phyloP scores from a whole-genome alignment of 2,888 invertebrate genomes.

The Mythimna ferrago region DNA sequence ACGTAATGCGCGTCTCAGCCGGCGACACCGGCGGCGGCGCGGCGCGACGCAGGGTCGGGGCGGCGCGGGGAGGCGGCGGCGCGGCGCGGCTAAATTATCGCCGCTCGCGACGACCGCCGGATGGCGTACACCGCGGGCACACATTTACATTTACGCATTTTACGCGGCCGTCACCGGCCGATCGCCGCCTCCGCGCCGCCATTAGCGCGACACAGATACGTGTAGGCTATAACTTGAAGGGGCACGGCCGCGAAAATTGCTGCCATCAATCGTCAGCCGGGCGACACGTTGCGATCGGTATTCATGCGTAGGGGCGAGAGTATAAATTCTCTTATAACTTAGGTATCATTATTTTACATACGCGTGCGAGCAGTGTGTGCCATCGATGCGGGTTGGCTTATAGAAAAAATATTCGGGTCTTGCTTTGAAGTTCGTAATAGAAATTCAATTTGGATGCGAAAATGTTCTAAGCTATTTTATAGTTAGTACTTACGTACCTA shows the following conservation, averaged over 20 bases:
- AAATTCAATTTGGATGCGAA: slow-evolving; percentile 11
- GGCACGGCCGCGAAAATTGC: slow-evolving; percentile 78
- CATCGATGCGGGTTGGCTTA: slow-evolving; percentile 9
- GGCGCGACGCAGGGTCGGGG: slow-evolving; percentile 59
- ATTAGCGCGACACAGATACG: slow-evolving; percentile 77
- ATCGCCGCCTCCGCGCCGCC: slow-evolving; percentile 76
- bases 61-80: slow-evolving; percentile 49
- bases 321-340: slow-evolving; percentile 65
- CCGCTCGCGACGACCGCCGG: slow-evolving; percentile 57
- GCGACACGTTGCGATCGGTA: slow-evolving; percentile 73
- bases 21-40: slow-evolving; percentile 63
- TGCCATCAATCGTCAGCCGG: slow-evolving; percentile 76
- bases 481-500: background rate
- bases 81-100: slow-evolving; percentile 72
- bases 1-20: slow-evolving; percentile 70
- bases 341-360: slow-evolving; percentile 63
- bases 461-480: slow-evolving; percentile 9
- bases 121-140: slow-evolving; percentile 68
- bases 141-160: slow-evolving; percentile 82
- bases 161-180: slow-evolving; percentile 78
- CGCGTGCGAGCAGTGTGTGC: slow-evolving; percentile 36
- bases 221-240: slow-evolving; percentile 71
- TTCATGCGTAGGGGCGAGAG: slow-evolving; percentile 66
- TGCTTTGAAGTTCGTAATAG: slow-evolving; percentile 9
- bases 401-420: slow-evolving; percentile 4